Evolutionary conservation across 2,113 vertebrate species (phyloP).

Genomic region (Antechinus flavipes): DNA sequence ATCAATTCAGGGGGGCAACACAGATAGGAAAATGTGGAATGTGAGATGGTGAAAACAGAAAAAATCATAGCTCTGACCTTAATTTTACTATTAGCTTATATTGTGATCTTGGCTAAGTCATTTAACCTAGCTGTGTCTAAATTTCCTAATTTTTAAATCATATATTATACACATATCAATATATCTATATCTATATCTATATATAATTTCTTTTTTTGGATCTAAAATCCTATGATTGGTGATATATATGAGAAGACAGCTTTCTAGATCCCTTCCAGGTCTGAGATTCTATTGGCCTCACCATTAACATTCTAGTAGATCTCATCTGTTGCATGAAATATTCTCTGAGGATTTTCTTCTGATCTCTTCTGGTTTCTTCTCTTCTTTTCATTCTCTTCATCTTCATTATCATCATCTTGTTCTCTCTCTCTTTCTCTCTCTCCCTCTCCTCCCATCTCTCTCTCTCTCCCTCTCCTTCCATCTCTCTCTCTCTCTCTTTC

Average conservation of each 20-base stretch:
- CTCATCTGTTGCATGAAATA: background rate
- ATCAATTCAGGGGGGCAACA: background rate
- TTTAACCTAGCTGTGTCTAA: background rate
- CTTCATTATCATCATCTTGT: no score
- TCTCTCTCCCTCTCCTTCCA: no score
- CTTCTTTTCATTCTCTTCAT: no score
- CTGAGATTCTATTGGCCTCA: background rate
- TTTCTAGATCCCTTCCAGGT: background rate
- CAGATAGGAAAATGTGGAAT: background rate
- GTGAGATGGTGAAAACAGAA: background rate
- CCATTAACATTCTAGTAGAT: background rate
- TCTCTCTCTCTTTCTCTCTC: no score
- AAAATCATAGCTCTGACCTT: background rate
- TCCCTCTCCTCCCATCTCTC: no score
- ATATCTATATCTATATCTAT: no score
- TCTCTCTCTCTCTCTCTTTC: no score
- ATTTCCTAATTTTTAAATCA: background rate
- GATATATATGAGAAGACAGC: background rate
- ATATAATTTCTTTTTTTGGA: background rate
- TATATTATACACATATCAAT: background rate
- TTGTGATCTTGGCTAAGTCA: background rate
- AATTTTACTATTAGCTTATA: background rate
- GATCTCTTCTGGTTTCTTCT: background rate
- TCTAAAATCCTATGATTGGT: background rate
- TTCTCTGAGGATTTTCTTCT: background rate